phyloP scores from a whole-genome alignment of 2,888 invertebrate genomes.

The Hyalella azteca region DNA sequence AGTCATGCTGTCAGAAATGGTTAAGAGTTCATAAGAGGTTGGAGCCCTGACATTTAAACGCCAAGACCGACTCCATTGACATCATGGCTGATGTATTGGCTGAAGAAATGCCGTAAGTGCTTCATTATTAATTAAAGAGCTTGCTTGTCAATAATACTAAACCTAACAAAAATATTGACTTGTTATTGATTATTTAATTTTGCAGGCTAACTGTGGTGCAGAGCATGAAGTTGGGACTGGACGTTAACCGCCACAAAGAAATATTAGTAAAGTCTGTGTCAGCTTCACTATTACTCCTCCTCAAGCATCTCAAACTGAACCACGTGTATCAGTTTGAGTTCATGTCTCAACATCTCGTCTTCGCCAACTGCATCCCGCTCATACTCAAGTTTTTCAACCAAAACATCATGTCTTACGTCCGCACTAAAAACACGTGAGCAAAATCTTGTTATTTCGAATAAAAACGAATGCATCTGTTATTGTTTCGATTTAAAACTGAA shows the following conservation, averaged over 20 bases:
- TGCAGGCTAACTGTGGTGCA: constrained; percentile 85
- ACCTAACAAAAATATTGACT: neutral
- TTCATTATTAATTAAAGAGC: too few relatives aligned
- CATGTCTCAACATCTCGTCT: constrained; percentile 97
- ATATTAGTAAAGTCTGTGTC: constrained; percentile 87
- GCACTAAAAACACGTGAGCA: constrained; percentile 82
- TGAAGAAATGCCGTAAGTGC: constrained; percentile 92
- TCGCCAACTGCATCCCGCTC: constrained; percentile 98
- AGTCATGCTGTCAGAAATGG: too few relatives aligned
- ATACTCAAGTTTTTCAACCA: constrained; percentile 99
- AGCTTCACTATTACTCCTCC: constrained; percentile 73
- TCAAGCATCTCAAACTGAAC: constrained; percentile 97
- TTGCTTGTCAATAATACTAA: too few relatives aligned
- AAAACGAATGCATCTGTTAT: too few relatives aligned
- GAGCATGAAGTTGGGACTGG: constrained; percentile 93
- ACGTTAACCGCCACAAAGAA: constrained; percentile 98
- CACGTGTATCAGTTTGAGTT: constrained; percentile 99
- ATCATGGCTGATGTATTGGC: constrained; percentile 97
- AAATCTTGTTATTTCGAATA: too few relatives aligned
- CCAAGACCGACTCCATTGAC: constrained; percentile 96
- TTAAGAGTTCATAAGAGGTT: too few relatives aligned
- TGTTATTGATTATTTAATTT: too few relatives aligned
- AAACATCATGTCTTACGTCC: constrained; percentile 92
- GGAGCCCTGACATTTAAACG: constrained; percentile 97
- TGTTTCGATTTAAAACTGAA: too few relatives aligned